Conservation (phyloP, 1,140 invertebrate species). For the Theocolax elegans region DNA sequence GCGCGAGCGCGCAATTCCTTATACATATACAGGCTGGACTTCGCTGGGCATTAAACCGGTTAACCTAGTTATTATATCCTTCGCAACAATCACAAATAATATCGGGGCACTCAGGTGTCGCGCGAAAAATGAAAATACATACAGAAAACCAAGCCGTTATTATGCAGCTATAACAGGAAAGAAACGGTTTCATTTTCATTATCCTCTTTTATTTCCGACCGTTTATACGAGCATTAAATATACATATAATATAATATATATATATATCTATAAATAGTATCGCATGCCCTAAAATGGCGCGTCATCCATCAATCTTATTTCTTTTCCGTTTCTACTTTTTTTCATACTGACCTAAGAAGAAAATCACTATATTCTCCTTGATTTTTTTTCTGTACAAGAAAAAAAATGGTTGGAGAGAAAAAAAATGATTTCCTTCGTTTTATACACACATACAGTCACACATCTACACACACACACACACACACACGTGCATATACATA, state of each 20-base stretch:
- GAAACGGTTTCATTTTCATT: neutral
- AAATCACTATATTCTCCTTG: no score
- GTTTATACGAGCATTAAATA: neutral
- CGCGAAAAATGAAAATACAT: slow-evolving; percentile 11
- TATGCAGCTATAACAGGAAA: neutral
- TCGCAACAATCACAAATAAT: slow-evolving; percentile 47
- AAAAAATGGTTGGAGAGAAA: no score
- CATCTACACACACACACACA: no score
- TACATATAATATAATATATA: neutral
- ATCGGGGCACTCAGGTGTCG: neutral
- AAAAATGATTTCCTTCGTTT: no score
- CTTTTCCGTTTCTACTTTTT: neutral
- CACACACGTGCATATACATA: no score
- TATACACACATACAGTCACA: no score
- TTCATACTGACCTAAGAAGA: no score
- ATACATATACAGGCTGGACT: slow-evolving; percentile 56
- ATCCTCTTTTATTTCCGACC: neutral
- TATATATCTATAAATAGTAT: no score
- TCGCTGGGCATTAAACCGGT: slow-evolving; percentile 66
- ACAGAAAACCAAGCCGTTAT: no score
- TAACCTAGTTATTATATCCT: slow-evolving; percentile 57
- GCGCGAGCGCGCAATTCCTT: slow-evolving; percentile 13
- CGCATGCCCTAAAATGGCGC: slow-evolving; percentile 12
- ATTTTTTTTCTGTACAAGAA: no score
- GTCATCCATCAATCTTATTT: slow-evolving; percentile 15